Evolutionary conservation across 2,888 invertebrate species (phyloP).

Genomic region (Brachynemurus nebulosus): DNA sequence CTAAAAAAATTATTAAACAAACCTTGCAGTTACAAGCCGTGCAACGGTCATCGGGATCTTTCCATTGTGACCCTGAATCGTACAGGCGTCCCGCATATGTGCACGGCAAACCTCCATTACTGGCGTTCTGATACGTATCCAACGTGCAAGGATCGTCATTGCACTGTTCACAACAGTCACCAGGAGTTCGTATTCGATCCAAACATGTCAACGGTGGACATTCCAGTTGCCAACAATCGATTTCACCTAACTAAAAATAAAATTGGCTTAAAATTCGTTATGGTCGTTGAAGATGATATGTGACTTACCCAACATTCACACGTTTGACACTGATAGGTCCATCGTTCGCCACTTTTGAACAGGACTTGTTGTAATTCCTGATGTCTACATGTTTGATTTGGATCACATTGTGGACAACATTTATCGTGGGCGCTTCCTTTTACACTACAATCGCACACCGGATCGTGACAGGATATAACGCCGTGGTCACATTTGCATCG

Average conservation of each 20-base stretch:
- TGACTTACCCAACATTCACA: conserved; percentile 73
- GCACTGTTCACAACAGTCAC: conserved; percentile 59
- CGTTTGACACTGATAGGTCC: conserved; percentile 85
- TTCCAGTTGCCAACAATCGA: conserved; percentile 79
- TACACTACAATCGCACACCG: conserved; percentile 51
- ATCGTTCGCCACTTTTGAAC: conserved; percentile 69
- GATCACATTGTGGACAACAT: conserved; percentile 74
- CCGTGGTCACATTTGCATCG: conserved; percentile 41
- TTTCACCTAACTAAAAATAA: conserved; percentile 55
- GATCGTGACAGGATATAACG: conserved; percentile 52
- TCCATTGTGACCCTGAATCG: conserved; percentile 43
- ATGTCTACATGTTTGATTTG: conserved; percentile 58
- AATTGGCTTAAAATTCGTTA: not conserved
- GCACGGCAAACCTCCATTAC: conserved; percentile 39
- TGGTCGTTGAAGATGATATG: not conserved
- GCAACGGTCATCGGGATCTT: conserved; percentile 48
- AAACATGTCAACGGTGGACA: conserved; percentile 58
- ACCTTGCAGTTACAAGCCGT: conserved; percentile 63
- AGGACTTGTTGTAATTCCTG: conserved; percentile 63
- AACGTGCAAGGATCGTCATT: conserved; percentile 43
- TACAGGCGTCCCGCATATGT: conserved; percentile 44
- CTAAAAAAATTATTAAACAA: conserved; percentile 25
- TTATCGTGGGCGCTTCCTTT: conserved; percentile 37
- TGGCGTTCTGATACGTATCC: conserved; percentile 26
- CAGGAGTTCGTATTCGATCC: conserved; percentile 45